These are phyloP conservation scores for Oscheius sp. DNA, from an alignment of 2,888 invertebrate species.

Conservation along the genomic window DNA sequence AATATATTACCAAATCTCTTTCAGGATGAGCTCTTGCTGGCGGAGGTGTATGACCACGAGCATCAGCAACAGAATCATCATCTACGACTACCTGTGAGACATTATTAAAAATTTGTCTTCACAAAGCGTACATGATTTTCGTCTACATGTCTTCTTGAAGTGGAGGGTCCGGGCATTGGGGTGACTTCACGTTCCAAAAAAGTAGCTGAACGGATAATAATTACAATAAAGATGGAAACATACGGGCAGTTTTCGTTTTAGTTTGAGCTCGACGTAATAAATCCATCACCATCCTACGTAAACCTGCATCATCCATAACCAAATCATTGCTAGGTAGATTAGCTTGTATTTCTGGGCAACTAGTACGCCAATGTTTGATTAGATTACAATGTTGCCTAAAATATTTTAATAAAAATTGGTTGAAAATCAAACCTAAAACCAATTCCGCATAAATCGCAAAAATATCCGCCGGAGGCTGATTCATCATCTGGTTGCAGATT, in stretches of 20 bases:
- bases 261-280: constrained; percentile 45
- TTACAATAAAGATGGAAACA: constrained; percentile 1
- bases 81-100: constrained; percentile 2
- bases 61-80: background rate
- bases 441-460: constrained; percentile 66
- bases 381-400: constrained; percentile 56
- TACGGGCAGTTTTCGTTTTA: background rate
- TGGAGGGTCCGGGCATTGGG: background rate
- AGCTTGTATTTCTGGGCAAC: constrained; percentile 62
- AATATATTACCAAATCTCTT: background rate
- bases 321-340: constrained; percentile 59
- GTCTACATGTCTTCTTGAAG: background rate
- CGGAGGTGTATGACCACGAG: background rate
- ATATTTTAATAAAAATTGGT: background rate
- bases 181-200: background rate
- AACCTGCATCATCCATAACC: constrained; percentile 53
- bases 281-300: constrained; percentile 56
- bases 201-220: background rate
- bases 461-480: constrained; percentile 43
- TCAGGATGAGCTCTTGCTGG: background rate
- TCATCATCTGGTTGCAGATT: constrained; percentile 42
- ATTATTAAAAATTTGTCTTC: background rate
- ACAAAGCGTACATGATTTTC: background rate
- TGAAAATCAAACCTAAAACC: constrained; percentile 53
- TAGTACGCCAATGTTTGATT: constrained; percentile 63